Evolutionary conservation across 2,888 invertebrate species (phyloP).

Genomic region (Lasioglossum marginatum): DNA sequence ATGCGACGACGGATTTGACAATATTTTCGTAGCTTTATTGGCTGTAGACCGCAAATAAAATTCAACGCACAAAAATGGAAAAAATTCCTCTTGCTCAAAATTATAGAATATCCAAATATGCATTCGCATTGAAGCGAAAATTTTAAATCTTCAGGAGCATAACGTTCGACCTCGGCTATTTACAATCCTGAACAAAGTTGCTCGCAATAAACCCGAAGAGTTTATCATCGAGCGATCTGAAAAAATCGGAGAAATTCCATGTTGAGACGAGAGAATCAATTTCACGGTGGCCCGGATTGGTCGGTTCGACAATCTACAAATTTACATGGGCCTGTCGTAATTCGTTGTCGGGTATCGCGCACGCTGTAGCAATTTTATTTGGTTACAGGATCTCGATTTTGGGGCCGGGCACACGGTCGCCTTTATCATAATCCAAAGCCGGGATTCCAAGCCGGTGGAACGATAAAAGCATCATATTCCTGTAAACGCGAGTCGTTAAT

Average conservation of each 20-base stretch:
- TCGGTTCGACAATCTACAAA: neutral
- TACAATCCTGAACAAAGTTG: neutral
- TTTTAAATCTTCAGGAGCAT: neutral
- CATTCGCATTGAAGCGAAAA: neutral
- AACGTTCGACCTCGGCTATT: neutral
- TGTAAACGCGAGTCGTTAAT: conserved; percentile 37
- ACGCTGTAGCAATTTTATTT: conserved; percentile 3
- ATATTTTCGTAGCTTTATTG: neutral
- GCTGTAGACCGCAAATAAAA: neutral
- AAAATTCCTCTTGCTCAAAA: neutral
- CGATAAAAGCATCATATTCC: conserved; percentile 36
- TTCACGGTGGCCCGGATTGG: neutral
- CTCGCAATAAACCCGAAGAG: neutral
- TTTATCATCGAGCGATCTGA: neutral
- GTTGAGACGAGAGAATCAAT: neutral
- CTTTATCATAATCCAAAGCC: conserved; percentile 13
- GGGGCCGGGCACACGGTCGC: neutral
- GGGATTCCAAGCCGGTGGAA: conserved; percentile 7
- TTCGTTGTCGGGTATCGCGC: neutral
- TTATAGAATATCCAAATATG: neutral
- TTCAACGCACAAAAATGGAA: neutral
- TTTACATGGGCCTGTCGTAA: conserved; percentile 2
- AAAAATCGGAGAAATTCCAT: neutral
- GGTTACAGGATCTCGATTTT: neutral
- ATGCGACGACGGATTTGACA: neutral